These are phyloP conservation scores for Nemotelus pantherinus DNA, from an alignment of 2,888 invertebrate genomes.

Conservation along the genomic window DNA sequence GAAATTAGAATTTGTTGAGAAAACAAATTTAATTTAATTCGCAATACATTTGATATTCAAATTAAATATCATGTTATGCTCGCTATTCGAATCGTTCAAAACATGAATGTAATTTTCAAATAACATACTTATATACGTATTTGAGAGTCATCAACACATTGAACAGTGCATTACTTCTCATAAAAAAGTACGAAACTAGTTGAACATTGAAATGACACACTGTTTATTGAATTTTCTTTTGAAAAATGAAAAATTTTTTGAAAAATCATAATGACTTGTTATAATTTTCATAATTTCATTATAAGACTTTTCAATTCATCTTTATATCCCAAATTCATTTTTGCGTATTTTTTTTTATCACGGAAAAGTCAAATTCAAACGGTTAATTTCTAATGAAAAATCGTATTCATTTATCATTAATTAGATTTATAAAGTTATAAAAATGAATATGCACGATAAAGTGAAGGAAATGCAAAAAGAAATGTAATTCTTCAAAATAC, in stretches of 20 bases:
- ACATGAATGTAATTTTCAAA: background rate
- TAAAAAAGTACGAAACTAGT: background rate
- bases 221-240: background rate
- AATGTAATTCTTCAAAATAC: no score
- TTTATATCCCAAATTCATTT: background rate
- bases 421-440: constrained; percentile 36
- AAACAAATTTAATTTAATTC: no score
- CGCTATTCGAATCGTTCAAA: background rate
- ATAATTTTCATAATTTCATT: background rate
- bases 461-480: background rate
- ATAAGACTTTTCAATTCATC: background rate
- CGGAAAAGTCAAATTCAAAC: constrained; percentile 41
- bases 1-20: no score
- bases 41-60: no score
- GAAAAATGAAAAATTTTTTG: background rate
- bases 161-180: no score
- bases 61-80: no score
- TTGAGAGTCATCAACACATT: no score
- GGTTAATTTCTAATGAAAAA: constrained; percentile 47
- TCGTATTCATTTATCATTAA: constrained; percentile 42
- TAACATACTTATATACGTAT: no score
- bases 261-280: background rate
- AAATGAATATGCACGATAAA: constrained; percentile 46
- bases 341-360: background rate
- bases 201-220: constrained; percentile 1